phyloP scores from a whole-genome alignment of 2,113 vertebrate genomes.

The Ascaphus truei region DNA sequence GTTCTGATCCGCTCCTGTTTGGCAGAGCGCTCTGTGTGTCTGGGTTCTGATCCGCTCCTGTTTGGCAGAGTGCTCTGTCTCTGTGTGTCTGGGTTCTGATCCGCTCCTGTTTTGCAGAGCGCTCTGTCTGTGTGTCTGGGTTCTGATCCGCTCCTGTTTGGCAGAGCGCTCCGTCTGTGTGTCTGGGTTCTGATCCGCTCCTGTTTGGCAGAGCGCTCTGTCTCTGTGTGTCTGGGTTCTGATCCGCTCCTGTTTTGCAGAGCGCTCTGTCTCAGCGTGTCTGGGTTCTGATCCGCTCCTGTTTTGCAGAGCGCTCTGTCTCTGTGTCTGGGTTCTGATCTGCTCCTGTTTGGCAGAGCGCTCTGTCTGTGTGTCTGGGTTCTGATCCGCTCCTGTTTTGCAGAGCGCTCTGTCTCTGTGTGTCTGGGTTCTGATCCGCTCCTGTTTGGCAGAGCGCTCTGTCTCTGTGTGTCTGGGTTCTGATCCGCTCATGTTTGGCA shows the following conservation, averaged over 20 bases:
- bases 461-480: not conserved
- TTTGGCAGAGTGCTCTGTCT: constrained; percentile 61
- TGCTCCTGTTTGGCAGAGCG: constrained; percentile 60
- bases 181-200: not conserved
- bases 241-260: constrained; percentile 44
- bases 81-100: not conserved
- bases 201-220: constrained; percentile 61
- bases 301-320: constrained; percentile 61
- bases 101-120: constrained; percentile 56
- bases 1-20: not conserved
- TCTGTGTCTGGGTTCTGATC: not conserved
- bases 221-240: not conserved
- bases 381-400: constrained; percentile 76
- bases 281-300: not conserved
- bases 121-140: constrained; percentile 86
- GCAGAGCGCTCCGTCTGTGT: no score
- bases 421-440: not conserved
- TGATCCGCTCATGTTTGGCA: constrained; percentile 32
- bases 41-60: not conserved
- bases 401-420: no score
- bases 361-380: constrained; percentile 87
- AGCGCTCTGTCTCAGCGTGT: constrained; percentile 46
- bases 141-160: constrained; percentile 81
- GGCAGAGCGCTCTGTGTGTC: constrained; percentile 59
- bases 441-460: constrained; percentile 61